These are phyloP conservation scores for Phylloscopus trochilus DNA, from an alignment of 2,113 vertebrate genomes.

Conservation along the genomic window DNA sequence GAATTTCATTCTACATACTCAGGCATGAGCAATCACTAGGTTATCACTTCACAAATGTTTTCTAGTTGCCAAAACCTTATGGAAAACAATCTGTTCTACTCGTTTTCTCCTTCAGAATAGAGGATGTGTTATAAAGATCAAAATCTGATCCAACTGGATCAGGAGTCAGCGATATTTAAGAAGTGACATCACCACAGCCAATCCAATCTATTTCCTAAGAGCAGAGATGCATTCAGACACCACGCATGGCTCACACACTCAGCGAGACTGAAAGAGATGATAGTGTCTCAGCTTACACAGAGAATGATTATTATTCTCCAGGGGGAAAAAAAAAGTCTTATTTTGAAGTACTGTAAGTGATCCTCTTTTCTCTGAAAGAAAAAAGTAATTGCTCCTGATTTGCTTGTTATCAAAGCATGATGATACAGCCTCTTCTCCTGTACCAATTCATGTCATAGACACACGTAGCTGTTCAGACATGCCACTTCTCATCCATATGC, in stretches of 20 bases:
- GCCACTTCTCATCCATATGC: not conserved
- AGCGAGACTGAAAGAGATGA: not conserved
- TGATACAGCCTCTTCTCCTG: not conserved
- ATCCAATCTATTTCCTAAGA: not conserved
- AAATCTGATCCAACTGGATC: not conserved
- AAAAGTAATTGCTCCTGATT: constrained; percentile 22
- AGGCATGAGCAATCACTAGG: not conserved
- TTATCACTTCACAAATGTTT: not conserved
- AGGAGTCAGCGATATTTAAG: not conserved
- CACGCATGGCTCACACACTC: not conserved
- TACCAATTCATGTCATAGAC: not conserved
- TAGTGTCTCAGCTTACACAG: not conserved
- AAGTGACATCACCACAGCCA: not conserved
- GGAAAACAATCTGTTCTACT: not conserved
- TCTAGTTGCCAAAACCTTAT: not conserved
- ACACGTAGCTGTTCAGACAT: not conserved
- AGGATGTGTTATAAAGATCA: not conserved
- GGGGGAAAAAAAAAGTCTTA: not conserved
- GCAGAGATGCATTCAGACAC: not conserved
- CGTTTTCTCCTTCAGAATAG: not conserved
- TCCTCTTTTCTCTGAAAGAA: not conserved
- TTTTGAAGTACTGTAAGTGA: constrained; percentile 22
- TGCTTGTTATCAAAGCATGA: constrained; percentile 29
- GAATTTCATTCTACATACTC: not conserved
- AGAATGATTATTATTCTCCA: not conserved